phyloP scores from a whole-genome alignment of 2,797 vertebrate species.

The Bovichtus diacanthus region DNA sequence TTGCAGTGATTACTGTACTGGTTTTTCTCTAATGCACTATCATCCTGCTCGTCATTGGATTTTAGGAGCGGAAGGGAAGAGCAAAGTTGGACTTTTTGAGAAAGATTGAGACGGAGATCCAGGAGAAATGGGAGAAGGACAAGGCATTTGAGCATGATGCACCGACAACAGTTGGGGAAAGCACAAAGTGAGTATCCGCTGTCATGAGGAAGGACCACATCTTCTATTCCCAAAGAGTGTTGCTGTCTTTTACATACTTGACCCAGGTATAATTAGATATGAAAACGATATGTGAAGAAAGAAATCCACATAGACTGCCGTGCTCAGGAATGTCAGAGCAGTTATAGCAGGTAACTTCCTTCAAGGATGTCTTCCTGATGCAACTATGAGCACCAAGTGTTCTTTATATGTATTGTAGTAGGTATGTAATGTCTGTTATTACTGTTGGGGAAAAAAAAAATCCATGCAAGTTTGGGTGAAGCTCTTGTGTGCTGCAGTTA shows the following conservation, averaged over 20 bases:
- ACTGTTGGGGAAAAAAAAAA: not conserved
- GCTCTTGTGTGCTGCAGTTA: not conserved
- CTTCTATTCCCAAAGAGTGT: not conserved
- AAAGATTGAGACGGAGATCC: constrained; percentile 93
- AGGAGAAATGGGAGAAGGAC: constrained; percentile 93
- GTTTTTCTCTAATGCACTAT: fast-evolving
- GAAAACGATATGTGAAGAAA: not conserved
- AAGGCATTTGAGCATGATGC: constrained; percentile 89
- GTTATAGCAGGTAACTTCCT: not conserved
- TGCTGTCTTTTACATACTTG: not conserved
- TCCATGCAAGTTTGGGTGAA: not conserved
- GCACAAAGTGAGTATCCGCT: constrained; percentile 74
- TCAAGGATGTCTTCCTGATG: not conserved
- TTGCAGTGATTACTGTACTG: not conserved
- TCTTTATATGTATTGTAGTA: not conserved
- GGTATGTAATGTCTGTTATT: not conserved
- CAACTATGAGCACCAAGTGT: not conserved
- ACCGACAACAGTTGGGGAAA: constrained; percentile 71
- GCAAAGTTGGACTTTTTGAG: constrained; percentile 95
- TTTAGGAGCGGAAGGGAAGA: constrained; percentile 95
- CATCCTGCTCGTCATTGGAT: not conserved
- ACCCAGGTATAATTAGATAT: not conserved
- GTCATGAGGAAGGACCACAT: not conserved
- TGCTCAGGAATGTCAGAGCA: not conserved
- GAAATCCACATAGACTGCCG: not conserved